Base-by-base conservation (phyloP, 2,113 vertebrate genomes). In the Anarrhichthys ocellatus region DNA sequence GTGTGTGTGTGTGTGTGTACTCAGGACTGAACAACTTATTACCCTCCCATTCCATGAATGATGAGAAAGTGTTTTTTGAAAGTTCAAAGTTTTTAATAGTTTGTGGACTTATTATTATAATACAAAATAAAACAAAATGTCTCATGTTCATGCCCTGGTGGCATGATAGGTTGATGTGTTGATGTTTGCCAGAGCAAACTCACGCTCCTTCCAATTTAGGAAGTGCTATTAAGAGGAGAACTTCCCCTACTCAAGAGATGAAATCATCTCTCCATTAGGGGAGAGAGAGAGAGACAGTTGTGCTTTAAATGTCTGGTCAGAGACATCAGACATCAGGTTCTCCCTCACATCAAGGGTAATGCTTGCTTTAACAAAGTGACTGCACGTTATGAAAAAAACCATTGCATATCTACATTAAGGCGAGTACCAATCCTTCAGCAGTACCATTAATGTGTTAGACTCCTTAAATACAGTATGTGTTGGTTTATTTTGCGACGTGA, bases 201-300 rank as follows among this genome's bases (percentile, higher is more conserved):
- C 73, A 34, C 61, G 70, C 40, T 64, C 54, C 62, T 69, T 50
- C 63, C 1, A 56, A 70, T 54, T 71, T 50, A 71, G 88, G 73
- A 91, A 90, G 85, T 65, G 61, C 76, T 80, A 52, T 80, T 73
- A 34, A 83, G 62, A 76, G 22, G 18, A 85, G 48, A 32, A 63
- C 82, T 90, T 93, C 91, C 91, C 54, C 78, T 78, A 73, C 78
- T 87, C 38, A 54, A 74, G 76, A 73, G 79, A 44, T 59, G 48
- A 84, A 74, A 80, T 29, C 54, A 46, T 85, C 56, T 69, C 42
- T 90, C 82, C 71, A 71, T 90, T 32, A 32, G 32, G 34, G 1
- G 5, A 1, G 34, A 54, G 50, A 15, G 44, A 52, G 54, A 68
- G 66, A 48, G 54, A 20, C 24, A 42, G 65, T 20, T 38, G 58